Conservation (phyloP, 2,113 vertebrate species). For the Azemiops feae region DNA sequence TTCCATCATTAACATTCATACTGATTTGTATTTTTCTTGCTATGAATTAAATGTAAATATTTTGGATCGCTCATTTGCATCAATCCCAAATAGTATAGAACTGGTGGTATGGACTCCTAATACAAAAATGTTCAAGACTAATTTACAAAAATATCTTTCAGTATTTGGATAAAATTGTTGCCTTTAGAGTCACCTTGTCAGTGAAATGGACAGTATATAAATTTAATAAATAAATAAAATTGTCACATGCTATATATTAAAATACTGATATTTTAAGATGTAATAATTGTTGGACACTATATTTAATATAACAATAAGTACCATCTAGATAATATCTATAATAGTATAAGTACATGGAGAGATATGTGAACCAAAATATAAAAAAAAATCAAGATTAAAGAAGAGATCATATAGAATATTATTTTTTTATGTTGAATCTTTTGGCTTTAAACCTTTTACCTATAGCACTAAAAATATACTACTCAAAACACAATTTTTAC, state of each 20-base stretch:
- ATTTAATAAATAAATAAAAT: background rate
- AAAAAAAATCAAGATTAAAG: constrained; percentile 14
- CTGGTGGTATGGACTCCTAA: background rate
- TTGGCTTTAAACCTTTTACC: constrained; percentile 48
- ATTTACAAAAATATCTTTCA: background rate
- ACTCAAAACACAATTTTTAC: constrained; percentile 28
- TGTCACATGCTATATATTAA: background rate
- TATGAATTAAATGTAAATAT: too few species aligned
- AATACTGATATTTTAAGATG: background rate
- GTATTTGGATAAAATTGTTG: background rate
- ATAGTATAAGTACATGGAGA: background rate
- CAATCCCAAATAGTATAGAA: background rate
- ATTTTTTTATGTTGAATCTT: constrained; percentile 34
- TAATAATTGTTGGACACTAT: background rate
- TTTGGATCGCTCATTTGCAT: too few species aligned
- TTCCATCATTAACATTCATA: too few species aligned
- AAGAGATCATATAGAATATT: background rate
- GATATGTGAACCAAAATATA: constrained; percentile 48
- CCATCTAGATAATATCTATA: background rate
- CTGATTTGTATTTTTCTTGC: too few species aligned
- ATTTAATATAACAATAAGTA: background rate
- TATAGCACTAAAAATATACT: constrained; percentile 24
- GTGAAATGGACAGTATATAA: background rate
- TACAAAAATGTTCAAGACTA: background rate
- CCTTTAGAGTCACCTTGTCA: background rate